These are phyloP conservation scores for Pipistrellus pipistrellus DNA, from an alignment of 2,797 vertebrate species.

Conservation along the genomic window DNA sequence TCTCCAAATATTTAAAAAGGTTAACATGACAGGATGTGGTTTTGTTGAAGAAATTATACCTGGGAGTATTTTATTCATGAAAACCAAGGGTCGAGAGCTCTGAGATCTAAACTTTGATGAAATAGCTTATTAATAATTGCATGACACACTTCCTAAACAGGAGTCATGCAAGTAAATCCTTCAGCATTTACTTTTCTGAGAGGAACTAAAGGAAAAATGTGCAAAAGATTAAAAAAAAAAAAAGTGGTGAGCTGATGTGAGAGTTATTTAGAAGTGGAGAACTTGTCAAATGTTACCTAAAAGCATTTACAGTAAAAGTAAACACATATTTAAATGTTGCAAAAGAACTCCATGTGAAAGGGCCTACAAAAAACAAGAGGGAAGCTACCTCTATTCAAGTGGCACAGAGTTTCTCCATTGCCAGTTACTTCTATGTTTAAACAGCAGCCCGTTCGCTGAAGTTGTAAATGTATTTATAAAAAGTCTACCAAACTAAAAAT, in stretches of 20 bases:
- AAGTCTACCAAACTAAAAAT: slow-evolving; percentile 49
- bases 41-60: slow-evolving; percentile 11
- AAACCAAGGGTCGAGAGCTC: slow-evolving; percentile 53
- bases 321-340: slow-evolving; percentile 70
- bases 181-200: slow-evolving; percentile 48
- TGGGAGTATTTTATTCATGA: slow-evolving; percentile 63
- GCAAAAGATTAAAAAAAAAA: background rate
- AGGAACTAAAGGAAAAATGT: slow-evolving; percentile 52
- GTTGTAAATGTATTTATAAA: slow-evolving; percentile 54
- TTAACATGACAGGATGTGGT: background rate
- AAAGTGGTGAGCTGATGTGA: background rate
- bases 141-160: slow-evolving; percentile 73
- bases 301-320: slow-evolving; percentile 64
- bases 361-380: background rate
- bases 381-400: slow-evolving; percentile 33
- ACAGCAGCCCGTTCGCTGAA: slow-evolving; percentile 40
- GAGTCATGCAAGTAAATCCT: slow-evolving; percentile 74
- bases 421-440: slow-evolving; percentile 53
- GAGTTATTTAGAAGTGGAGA: slow-evolving; percentile 65
- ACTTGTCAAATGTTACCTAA: slow-evolving; percentile 69
- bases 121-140: slow-evolving; percentile 70
- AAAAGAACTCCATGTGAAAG: background rate
- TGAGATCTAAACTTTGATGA: slow-evolving; percentile 66
- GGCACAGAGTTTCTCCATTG: slow-evolving; percentile 2
- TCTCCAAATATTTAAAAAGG: slow-evolving; percentile 46